Evolutionary conservation across 2,113 vertebrate genomes (phyloP).

Genomic region (Mola mola): DNA sequence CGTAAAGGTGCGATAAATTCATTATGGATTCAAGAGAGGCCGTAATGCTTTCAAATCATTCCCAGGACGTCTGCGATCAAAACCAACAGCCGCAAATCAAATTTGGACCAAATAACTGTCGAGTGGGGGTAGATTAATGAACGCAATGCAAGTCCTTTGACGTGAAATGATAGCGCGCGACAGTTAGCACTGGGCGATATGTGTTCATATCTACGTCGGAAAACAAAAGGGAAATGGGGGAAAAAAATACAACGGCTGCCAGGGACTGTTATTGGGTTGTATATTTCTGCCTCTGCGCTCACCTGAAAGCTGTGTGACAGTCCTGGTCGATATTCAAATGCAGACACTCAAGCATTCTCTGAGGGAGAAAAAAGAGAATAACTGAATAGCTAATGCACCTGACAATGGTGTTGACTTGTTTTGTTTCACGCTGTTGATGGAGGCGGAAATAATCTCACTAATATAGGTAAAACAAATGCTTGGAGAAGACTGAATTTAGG

Average conservation of each 20-base stretch:
- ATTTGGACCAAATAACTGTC: constrained; percentile 70
- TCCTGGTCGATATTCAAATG: constrained; percentile 77
- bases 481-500: constrained; percentile 9
- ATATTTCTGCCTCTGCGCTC: constrained; percentile 71
- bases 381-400: constrained; percentile 80
- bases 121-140: constrained; percentile 62
- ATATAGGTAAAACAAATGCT: constrained; percentile 16
- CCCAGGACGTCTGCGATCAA: constrained; percentile 47
- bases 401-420: constrained; percentile 76
- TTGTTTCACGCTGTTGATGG: constrained; percentile 62
- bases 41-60: constrained; percentile 54
- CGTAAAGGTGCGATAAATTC: constrained; percentile 60
- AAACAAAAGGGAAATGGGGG: constrained; percentile 46
- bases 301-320: constrained; percentile 79
- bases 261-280: constrained; percentile 68
- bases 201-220: constrained; percentile 46
- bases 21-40: constrained; percentile 59
- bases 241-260: constrained; percentile 64
- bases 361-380: constrained; percentile 72
- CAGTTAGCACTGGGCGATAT: constrained; percentile 44
- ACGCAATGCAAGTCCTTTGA: constrained; percentile 63
- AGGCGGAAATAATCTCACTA: constrained; percentile 30
- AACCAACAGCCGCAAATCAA: constrained; percentile 69
- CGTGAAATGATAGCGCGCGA: constrained; percentile 35
- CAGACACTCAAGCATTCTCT: constrained; percentile 71